Conservation (phyloP, 1,140 invertebrate species). For the Magallana gigas region DNA sequence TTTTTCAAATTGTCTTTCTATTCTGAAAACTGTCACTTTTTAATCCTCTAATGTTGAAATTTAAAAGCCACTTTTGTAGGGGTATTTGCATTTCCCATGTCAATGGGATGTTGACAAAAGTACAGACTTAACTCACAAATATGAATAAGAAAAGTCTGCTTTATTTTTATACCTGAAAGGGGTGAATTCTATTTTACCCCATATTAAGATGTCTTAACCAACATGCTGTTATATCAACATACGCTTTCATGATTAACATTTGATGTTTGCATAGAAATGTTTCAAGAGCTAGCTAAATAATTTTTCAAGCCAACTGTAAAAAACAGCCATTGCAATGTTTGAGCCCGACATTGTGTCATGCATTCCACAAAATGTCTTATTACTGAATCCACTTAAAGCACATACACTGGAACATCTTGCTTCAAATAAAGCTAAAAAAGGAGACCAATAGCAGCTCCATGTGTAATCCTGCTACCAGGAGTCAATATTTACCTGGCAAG, state of each 20-base stretch:
- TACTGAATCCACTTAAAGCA: neutral
- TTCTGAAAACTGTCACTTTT: no score
- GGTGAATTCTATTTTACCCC: no score
- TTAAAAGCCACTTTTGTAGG: no score
- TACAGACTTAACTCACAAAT: no score
- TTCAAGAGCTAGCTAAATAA: constrained; percentile 9
- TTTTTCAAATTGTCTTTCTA: no score
- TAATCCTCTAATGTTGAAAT: no score
- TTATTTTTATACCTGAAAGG: no score
- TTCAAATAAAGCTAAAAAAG: no score
- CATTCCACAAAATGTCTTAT: neutral
- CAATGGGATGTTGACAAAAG: no score
- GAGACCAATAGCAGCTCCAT: no score
- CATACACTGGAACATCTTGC: neutral
- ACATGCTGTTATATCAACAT: constrained; percentile 21
- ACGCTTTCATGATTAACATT: neutral
- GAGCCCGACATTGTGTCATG: neutral
- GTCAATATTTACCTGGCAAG: constrained; percentile 11
- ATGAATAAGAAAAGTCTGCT: no score
- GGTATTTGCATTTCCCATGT: no score
- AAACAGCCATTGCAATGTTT: neutral
- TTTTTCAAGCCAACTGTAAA: neutral
- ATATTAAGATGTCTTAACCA: neutral
- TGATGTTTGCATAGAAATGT: neutral
- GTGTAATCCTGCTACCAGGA: neutral